Evolutionary conservation across 2,113 vertebrate species (phyloP).

Genomic region (Arizona elegans): DNA sequence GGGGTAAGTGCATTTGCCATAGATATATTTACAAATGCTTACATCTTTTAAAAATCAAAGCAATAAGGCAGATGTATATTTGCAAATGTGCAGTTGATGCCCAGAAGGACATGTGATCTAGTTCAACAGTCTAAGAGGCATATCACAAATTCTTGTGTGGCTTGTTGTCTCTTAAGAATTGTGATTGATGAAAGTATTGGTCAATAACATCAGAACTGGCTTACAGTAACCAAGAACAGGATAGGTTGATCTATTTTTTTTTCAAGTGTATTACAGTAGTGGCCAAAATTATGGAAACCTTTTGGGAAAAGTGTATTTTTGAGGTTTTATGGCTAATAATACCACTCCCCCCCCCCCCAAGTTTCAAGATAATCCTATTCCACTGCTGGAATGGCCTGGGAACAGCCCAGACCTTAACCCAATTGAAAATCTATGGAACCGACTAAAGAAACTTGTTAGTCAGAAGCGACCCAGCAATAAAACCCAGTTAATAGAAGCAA

Average conservation of each 20-base stretch:
- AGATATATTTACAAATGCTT: neutral
- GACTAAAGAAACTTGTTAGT: too few relatives aligned
- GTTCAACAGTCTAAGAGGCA: neutral
- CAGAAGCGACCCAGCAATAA: too few relatives aligned
- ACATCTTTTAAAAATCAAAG: neutral
- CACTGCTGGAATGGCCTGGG: too few relatives aligned
- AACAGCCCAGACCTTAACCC: too few relatives aligned
- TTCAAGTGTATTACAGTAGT: neutral
- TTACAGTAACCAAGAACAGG: neutral
- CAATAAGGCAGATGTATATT: neutral
- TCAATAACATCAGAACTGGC: neutral
- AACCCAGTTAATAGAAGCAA: too few relatives aligned
- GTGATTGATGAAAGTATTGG: neutral
- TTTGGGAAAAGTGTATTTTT: too few relatives aligned
- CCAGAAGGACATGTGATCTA: neutral
- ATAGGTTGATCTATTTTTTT: neutral
- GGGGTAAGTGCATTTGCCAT: neutral
- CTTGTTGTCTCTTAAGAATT: neutral
- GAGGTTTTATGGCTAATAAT: too few relatives aligned
- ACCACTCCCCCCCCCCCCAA: too few relatives aligned
- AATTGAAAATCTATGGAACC: too few relatives aligned
- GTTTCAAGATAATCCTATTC: too few relatives aligned
- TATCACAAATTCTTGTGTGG: too few relatives aligned
- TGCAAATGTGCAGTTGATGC: neutral
- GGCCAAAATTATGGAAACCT: too few relatives aligned